Evolutionary conservation across 2,113 vertebrate species (phyloP).

Genomic region (Eurypyga helias): DNA sequence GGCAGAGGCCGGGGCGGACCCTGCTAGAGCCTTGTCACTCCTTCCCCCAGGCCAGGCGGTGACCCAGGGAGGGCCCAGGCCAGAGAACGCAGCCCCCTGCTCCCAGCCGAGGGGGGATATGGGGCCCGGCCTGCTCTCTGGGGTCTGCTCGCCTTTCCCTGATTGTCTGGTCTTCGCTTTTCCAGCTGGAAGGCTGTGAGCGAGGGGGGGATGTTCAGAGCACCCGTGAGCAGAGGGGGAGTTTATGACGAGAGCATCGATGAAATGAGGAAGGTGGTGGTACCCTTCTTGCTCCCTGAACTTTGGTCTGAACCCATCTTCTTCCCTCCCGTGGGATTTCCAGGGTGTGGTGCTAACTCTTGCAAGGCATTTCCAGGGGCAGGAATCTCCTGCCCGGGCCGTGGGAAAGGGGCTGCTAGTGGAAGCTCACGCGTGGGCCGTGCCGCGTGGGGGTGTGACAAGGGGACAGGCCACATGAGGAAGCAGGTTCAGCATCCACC

Average conservation of each 20-base stretch:
- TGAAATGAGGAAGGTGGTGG: no score
- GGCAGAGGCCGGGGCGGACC: neutral
- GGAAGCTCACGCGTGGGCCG: accelerated
- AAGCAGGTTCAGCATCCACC: neutral
- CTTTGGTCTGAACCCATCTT: neutral
- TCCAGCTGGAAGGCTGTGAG: no score
- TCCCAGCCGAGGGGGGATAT: neutral
- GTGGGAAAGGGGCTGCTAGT: neutral
- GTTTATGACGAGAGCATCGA: no score
- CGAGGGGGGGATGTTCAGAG: no score
- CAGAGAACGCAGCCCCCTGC: accelerated
- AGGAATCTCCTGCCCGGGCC: neutral
- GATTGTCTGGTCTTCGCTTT: no score
- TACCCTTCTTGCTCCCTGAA: neutral
- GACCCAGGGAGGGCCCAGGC: neutral
- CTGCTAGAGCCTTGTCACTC: neutral
- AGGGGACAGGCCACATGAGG: neutral
- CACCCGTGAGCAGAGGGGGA: no score
- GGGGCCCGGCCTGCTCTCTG: accelerated
- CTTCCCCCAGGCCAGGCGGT: accelerated
- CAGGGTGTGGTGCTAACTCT: neutral
- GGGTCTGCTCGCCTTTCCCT: neutral
- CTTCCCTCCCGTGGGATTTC: neutral
- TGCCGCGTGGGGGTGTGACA: accelerated
- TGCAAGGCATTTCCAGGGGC: neutral